Evolutionary conservation across 2,888 invertebrate genomes (phyloP), one percentile per base, ranked within the genome.

Genomic region (Clistopyga incitator): DNA sequence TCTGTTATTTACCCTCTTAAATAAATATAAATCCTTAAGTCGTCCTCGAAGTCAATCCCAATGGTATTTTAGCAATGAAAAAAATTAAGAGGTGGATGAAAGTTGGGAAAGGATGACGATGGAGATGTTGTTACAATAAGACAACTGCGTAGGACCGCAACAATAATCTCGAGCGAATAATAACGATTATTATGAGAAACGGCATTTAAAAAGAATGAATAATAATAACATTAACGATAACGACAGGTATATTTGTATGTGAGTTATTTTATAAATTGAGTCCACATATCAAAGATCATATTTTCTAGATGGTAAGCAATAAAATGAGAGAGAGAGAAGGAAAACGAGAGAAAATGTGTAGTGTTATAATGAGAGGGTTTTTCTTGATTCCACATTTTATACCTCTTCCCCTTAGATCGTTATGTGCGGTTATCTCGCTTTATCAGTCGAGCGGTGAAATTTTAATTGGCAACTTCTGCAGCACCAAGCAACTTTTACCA

Each of bases 201-300:
- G 68, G 47, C 59, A 47, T 56, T 59, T 18, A 71, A 3, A 78
- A 8, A 47, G 65, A 70, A 75, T 54, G 47, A 80, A 68, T 75
- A 82, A 78, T 76, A 80, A 82, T 29, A 25, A 84, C 34, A 38
- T 8, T 83, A 64, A 50, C 18, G 74, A 84, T 86, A 78, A 85
- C 78, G 79, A 85, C 82, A 86, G 82, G 82, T 86, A 88, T 88
- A 87, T 87, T 88, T 87, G 85, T 89, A 87, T 87, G 87, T 87
- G 88, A 90, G 84, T 90, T 90, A 88, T 89, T 90, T 89, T 89
- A 89, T 90, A 89, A 90, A 88, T 89, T 88, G 88, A 88, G 86
- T 90, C 89, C 88, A 91, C 90, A 90, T 91, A 90, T 91, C 90
- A 90, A 88, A 90, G 88, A 90, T 88, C 84, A 88, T 90, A 90